These are phyloP conservation scores for Artibeus lituratus DNA, from an alignment of 2,797 vertebrate species.

Conservation along the genomic window DNA sequence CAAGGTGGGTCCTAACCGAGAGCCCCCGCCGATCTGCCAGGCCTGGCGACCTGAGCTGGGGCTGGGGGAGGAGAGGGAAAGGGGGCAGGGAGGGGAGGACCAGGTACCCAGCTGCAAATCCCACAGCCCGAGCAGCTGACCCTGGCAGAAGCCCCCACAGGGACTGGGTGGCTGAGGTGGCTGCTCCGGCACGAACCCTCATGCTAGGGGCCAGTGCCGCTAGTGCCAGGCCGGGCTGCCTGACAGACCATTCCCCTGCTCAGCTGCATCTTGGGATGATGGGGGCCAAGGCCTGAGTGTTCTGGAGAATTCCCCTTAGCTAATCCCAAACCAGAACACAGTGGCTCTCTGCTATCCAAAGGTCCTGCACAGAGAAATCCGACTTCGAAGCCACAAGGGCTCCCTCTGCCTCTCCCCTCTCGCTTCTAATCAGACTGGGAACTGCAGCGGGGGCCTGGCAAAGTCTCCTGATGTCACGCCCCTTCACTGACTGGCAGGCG, in stretches of 20 bases:
- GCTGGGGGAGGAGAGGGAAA: background rate
- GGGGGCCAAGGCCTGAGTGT: background rate
- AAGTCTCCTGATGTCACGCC: constrained; percentile 37
- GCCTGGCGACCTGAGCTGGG: constrained; percentile 1
- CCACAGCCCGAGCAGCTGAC: background rate
- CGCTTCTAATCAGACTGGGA: constrained; percentile 70
- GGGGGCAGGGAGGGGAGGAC: background rate
- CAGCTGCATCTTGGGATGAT: constrained; percentile 48
- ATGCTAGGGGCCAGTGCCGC: background rate
- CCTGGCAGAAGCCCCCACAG: background rate
- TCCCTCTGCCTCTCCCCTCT: constrained; percentile 60
- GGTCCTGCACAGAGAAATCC: background rate
- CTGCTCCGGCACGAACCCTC: background rate
- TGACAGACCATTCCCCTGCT: background rate
- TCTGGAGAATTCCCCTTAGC: background rate
- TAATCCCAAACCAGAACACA: background rate
- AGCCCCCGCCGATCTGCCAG: constrained; percentile 69
- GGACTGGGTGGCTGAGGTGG: accelerated
- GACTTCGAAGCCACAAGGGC: background rate
- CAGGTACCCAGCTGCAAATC: background rate
- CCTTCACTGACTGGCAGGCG: constrained; percentile 67
- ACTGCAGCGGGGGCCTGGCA: constrained; percentile 22
- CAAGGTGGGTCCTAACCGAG: constrained; percentile 54
- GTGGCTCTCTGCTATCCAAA: background rate
- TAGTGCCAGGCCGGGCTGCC: constrained; percentile 39